These are phyloP conservation scores for Drosophila acutilabella DNA, from an alignment of 2,888 invertebrate genomes.

Conservation along the genomic window DNA sequence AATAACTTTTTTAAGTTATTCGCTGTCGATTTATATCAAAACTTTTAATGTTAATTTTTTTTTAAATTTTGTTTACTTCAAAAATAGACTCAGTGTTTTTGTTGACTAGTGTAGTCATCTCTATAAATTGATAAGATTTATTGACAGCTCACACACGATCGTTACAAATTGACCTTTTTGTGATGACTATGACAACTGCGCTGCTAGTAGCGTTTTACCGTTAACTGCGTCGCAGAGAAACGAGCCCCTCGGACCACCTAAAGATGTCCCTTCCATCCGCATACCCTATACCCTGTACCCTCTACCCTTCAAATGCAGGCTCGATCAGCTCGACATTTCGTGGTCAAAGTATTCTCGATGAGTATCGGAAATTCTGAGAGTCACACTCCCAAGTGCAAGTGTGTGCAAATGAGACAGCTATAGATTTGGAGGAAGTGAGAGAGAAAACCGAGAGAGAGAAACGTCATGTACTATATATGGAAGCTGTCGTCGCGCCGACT, in stretches of 20 bases:
- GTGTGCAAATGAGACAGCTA: slow-evolving; percentile 7
- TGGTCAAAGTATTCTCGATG: slow-evolving; percentile 27
- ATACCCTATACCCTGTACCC: neutral
- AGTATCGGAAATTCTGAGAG: neutral
- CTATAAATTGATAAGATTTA: slow-evolving; percentile 72
- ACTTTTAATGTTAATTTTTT: too few relatives aligned
- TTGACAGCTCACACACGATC: slow-evolving; percentile 61
- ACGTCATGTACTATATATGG: slow-evolving; percentile 55
- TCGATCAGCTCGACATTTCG: slow-evolving; percentile 42
- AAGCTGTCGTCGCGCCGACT: slow-evolving; percentile 36
- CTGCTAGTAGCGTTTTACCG: neutral
- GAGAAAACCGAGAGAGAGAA: slow-evolving; percentile 16
- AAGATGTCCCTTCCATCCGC: neutral
- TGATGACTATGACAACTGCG: slow-evolving; percentile 22
- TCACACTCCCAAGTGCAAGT: neutral
- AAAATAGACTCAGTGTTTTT: neutral
- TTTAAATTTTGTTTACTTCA: too few relatives aligned
- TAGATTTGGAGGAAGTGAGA: neutral
- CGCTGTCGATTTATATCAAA: too few relatives aligned
- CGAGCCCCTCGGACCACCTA: slow-evolving; percentile 47
- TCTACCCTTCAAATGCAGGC: neutral
- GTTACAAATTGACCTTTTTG: slow-evolving; percentile 53
- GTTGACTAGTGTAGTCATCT: slow-evolving; percentile 24
- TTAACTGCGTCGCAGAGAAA: slow-evolving; percentile 41
- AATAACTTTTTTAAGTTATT: too few relatives aligned